Conservation (phyloP, 2,797 vertebrate genomes). For the Macropodus opercularis region DNA sequence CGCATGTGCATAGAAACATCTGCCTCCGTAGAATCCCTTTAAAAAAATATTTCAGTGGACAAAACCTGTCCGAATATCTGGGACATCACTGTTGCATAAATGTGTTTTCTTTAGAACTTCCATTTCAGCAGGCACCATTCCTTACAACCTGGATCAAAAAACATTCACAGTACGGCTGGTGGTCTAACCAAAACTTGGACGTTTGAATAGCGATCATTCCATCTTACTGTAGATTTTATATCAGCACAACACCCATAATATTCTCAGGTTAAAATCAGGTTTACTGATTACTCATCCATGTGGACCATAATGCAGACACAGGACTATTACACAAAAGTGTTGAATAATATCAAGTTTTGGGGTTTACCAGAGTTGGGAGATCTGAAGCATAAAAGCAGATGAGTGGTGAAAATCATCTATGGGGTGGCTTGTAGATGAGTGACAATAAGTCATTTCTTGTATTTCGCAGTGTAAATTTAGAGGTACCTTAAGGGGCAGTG, state of each 20-base stretch:
- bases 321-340: conserved; percentile 5
- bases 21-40: too few relatives aligned
- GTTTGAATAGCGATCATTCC: background rate
- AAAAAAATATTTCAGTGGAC: background rate
- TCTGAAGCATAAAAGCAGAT: conserved; percentile 53
- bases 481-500: conserved; percentile 81
- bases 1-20: too few relatives aligned
- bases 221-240: conserved; percentile 14
- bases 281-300: conserved; percentile 4
- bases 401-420: conserved; percentile 32
- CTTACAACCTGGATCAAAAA: conserved; percentile 4
- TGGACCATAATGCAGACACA: conserved; percentile 23
- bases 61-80: background rate
- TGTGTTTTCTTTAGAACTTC: background rate
- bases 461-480: conserved; percentile 41
- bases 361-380: conserved; percentile 8
- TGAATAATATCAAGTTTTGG: background rate
- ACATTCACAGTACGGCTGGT: too few relatives aligned
- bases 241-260: background rate
- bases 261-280: background rate
- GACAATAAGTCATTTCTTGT: conserved; percentile 34
- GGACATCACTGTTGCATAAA: background rate
- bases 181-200: conserved; percentile 11
- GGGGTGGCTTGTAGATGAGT: too few relatives aligned
- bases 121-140: conserved; percentile 1